These are phyloP conservation scores for Cheilosia urbana DNA, from an alignment of 2,888 invertebrate species.

Conservation along the genomic window DNA sequence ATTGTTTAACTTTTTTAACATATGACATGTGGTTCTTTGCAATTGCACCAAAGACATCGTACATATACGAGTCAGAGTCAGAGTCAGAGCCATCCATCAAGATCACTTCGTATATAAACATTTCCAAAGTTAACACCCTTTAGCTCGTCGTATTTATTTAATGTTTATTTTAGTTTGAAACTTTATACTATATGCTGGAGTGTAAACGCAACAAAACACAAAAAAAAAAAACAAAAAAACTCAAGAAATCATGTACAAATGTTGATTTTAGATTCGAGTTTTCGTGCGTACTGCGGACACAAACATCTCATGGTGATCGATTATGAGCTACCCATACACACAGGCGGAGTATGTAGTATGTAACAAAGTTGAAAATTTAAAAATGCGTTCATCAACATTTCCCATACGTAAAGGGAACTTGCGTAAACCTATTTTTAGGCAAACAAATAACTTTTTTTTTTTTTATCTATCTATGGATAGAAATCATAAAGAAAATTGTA, in stretches of 20 bases:
- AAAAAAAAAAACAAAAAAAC: neutral
- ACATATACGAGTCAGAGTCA: neutral
- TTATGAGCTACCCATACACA: conserved; percentile 32
- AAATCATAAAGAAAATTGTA: conserved; percentile 31
- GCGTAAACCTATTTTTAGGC: conserved; percentile 55
- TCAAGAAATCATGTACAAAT: conserved; percentile 31
- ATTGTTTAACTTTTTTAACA: conserved; percentile 4
- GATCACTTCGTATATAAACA: conserved; percentile 22
- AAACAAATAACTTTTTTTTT: conserved; percentile 42
- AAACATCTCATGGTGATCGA: conserved; percentile 42
- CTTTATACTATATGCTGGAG: conserved; percentile 17
- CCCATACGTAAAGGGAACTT: conserved; percentile 38
- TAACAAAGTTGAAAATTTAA: conserved; percentile 36
- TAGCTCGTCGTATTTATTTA: conserved; percentile 17
- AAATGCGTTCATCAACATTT: conserved; percentile 38
- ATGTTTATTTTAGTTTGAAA: conserved; percentile 47
- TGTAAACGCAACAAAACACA: neutral
- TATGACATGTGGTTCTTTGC: neutral
- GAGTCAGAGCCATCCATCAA: conserved; percentile 35
- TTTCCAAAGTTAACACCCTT: conserved; percentile 33
- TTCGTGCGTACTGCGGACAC: conserved; percentile 17
- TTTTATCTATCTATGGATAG: conserved; percentile 46
- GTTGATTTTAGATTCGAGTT: conserved; percentile 38
- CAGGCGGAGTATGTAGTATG: conserved; percentile 1
- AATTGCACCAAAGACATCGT: neutral